Conservation (phyloP, 1,140 invertebrate genomes). For the Neodiprion pinetum region DNA sequence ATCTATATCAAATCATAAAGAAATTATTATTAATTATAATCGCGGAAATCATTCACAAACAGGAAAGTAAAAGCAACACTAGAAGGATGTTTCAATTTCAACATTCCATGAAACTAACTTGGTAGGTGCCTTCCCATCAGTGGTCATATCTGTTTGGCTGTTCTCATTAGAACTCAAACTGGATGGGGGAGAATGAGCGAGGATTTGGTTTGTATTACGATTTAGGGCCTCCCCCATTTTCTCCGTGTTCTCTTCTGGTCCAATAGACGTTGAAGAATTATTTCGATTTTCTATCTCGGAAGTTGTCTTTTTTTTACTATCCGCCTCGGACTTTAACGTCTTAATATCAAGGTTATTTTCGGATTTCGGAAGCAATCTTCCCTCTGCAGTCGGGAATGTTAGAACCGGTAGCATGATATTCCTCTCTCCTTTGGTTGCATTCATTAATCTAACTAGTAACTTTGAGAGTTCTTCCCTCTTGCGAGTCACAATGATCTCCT, state of each 20-base stretch:
- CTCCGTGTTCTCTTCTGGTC: constrained; percentile 29
- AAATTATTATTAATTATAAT: constrained; percentile 18
- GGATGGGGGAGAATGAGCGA: constrained; percentile 40
- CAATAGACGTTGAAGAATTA: constrained; percentile 27
- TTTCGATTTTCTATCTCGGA: constrained; percentile 20
- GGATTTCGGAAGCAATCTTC: constrained; percentile 51
- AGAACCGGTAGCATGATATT: constrained; percentile 55
- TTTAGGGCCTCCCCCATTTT: constrained; percentile 25
- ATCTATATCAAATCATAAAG: constrained; percentile 38
- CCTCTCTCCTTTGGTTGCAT: constrained; percentile 58
- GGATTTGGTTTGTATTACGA: constrained; percentile 30
- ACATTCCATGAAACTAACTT: constrained; percentile 7
- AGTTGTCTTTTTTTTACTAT: constrained; percentile 39
- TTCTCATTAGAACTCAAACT: constrained; percentile 38
- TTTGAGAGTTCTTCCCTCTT: constrained; percentile 83
- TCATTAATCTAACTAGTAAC: constrained; percentile 74
- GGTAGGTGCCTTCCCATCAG: constrained; percentile 28
- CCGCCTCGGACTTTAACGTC: constrained; percentile 40
- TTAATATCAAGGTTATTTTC: constrained; percentile 36
- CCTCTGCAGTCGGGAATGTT: constrained; percentile 56
- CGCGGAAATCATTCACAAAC: no score
- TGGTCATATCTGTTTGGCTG: constrained; percentile 36
- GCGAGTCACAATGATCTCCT: constrained; percentile 76
- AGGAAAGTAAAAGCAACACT: no score
- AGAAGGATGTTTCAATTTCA: neutral